Conservation (phyloP, 2,113 vertebrate species). For the Emydocephalus ijimae region DNA sequence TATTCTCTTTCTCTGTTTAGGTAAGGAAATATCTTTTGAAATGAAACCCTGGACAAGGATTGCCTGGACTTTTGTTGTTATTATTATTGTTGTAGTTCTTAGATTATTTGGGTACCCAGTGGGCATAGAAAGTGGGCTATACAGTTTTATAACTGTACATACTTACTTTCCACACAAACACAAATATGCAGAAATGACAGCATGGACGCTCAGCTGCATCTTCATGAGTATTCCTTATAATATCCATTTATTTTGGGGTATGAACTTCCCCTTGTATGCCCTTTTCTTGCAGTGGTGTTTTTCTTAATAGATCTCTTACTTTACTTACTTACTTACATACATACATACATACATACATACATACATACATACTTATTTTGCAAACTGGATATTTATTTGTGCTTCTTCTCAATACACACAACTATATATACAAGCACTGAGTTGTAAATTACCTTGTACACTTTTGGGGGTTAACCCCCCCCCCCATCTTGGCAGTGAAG, state of each 20-base stretch:
- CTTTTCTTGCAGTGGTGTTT: background rate
- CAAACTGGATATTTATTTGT: background rate
- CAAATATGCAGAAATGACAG: background rate
- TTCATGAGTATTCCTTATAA: background rate
- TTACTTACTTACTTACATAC: background rate
- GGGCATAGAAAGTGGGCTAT: background rate
- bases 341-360: background rate
- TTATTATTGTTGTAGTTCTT: background rate
- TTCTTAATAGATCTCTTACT: background rate
- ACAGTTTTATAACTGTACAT: background rate
- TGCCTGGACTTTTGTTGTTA: background rate
- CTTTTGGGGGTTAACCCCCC: background rate
- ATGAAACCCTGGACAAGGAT: background rate
- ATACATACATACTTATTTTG: background rate
- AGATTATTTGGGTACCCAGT: background rate
- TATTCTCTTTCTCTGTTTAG: background rate
- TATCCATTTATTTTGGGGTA: background rate
- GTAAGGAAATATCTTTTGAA: background rate
- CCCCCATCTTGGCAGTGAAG: background rate
- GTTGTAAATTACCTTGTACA: background rate
- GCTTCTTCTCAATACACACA: background rate
- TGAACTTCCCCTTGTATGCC: background rate
- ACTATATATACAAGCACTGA: background rate
- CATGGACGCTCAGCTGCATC: background rate
- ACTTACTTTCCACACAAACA: background rate